Base-by-base conservation (phyloP, 1,140 invertebrate genomes). In the Anoplolepis gracilipes region DNA sequence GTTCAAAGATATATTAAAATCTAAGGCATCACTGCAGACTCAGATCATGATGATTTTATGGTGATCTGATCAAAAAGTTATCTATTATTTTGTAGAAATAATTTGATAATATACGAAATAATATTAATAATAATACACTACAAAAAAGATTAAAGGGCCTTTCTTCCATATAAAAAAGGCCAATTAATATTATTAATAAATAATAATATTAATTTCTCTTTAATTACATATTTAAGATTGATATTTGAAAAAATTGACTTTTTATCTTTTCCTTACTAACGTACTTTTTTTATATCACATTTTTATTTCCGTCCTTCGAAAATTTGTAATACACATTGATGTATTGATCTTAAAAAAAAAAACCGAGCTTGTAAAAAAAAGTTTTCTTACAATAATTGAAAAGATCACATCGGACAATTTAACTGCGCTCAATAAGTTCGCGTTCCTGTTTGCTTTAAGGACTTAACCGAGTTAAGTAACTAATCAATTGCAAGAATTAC, bases 401-500 rank as follows among this genome's bases (percentile, higher is more conserved):
- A 22, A 13, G 11, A 72, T n/a, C 30, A 53, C 46, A 33, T 53
- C 46, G 16, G 42, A 49, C 42, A 46, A n/a, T 46, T 69, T 25
- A 49, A 46, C n/a, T 46, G 36, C 13, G 39, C 6, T 70, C 22
- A 28, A 33, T 49, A 72, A 33, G 19, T 72, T 72, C 0, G 69
- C 28, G 25, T 46, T n/a, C 28, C 11, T 53, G 16, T 72, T 72
- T 53, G 46, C 25, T 53, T 72, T 53, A 33, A 70, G 69, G 33
- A 72, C 25, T 72, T 53, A 72, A 72, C 69, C 22, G 69, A 16
- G 16, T 72, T 53, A 72, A 53, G 42, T 53, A 53, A 7, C 46
- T 28, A 70, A 53, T 72, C 69, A 72, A 53, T 30, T 28, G 42
- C 46, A 33, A 53, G 69, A 28, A 72, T 72, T 55, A 72, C 46